Evolutionary conservation across 2,888 invertebrate genomes (phyloP), one percentile per base, ranked within the genome.

Genomic region (Mythimna impura): DNA sequence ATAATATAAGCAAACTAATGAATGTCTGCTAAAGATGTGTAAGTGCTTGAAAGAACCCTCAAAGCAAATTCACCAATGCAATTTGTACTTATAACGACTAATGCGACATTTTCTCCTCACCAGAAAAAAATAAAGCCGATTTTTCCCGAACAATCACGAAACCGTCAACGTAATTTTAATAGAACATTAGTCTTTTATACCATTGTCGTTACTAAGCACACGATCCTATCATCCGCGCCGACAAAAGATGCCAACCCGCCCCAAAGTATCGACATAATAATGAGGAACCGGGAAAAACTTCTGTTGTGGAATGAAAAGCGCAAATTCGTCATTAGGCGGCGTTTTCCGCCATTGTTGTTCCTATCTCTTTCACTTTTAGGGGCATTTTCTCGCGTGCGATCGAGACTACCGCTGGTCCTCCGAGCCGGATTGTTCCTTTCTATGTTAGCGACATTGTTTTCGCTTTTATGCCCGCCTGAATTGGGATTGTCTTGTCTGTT

Each of bases 321-420:
- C 96, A 96, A 96, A 96, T 96, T 96, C 96, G 96, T 95, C 96
- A 96, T 96, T 96, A 96, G 96, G 94, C 94, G 94, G 95, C 95
- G 95, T 93, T 95, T 95, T 93, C 95, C 95, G 93, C 94, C 94
- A 95, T 95, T 96, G 94, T 95, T 93, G 91, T 90, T 84, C 83
- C 90, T 87, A 83, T 94, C 92, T 90, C 91, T 76, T 85, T 94
- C 90, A 57, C 82, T 82, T 91, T 83, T 52, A 74, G 72, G 62
- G 50, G 76, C 63, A 75, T 83, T 82, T 81, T 76, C 79, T 80
- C 77, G 78, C 80, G 92, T 81, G 87, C 76, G 91, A 94, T 90
- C 78, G 93, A 90, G 94, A 95, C 88, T 90, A 91, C 90, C 89
- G 90, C 90, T 92, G 94, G 94, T 96, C 95, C 95, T 95, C 89